Conservation (phyloP, 2,888 invertebrate species). For the Seira sanloemensis region DNA sequence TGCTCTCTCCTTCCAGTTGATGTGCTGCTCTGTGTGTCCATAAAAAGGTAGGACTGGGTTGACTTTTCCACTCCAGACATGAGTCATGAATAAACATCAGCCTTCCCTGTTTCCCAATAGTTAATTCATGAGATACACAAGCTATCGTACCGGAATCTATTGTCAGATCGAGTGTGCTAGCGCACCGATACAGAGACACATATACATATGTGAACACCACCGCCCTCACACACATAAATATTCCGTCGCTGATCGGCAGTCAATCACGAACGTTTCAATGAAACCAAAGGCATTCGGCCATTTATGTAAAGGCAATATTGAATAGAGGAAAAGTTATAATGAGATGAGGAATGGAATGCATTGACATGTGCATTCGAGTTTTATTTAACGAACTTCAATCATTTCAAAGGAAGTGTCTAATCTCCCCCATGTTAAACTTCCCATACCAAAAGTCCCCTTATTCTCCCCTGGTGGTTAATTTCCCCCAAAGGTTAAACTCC, state of each 20-base stretch:
- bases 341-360: background rate
- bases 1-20: background rate
- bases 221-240: background rate
- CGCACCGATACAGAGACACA: background rate
- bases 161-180: background rate
- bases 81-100: conserved; percentile 1
- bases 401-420: too few relatives aligned
- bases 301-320: too few relatives aligned
- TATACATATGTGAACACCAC: too few relatives aligned
- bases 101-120: background rate
- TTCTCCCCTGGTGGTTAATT: too few relatives aligned
- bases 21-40: background rate
- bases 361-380: too few relatives aligned
- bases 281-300: too few relatives aligned
- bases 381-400: too few relatives aligned
- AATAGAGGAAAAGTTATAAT: background rate
- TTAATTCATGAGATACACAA: background rate
- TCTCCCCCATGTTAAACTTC: too few relatives aligned
- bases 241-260: too few relatives aligned
- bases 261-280: too few relatives aligned
- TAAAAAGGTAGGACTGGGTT: background rate
- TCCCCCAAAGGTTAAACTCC: too few relatives aligned
- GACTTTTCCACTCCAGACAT: background rate
- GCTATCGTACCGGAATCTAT: background rate
- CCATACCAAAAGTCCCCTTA: too few relatives aligned